Evolutionary conservation across 2,888 invertebrate genomes (phyloP), one percentile per base, ranked within the genome.

Genomic region (Eilema griseolum): DNA sequence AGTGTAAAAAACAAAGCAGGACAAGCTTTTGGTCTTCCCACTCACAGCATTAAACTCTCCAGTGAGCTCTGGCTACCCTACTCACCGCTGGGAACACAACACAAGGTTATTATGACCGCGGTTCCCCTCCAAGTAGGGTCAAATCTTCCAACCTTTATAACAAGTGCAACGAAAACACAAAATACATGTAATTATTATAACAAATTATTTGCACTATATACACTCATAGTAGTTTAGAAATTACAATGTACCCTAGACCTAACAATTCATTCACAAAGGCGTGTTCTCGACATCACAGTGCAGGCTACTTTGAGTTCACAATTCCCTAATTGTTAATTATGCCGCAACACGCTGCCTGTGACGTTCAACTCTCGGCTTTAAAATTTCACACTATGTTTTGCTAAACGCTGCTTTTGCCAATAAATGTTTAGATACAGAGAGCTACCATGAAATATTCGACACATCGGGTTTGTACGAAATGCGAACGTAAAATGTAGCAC

Each of bases 291-390:
- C 86, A 86, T n/a, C n/a, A 76, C 81, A 76, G 75, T 82, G 79
- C 77, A 76, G 72, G 74, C 75, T 73, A 82, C 83, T 86, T 83
- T 83, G 85, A 83, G 75, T 72, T 77, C 59, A 73, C 68, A 83
- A 86, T 87, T 83, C 86, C 85, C 83, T 85, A 86, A 88, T 87
- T 86, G 88, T 84, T 87, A 86, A 87, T 88, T 87, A 87, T 86
- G 77, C 77, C 76, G 69, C 70, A 57, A 79, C 78, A 77, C 77
- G 75, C 77, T 72, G 76, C 62, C 73, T 63, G 65, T 66, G 71
- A 73, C 72, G 68, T 67, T 71, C 61, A 68, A 67, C 65, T 63
- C 69, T 57, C 52, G 23, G 66, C 75, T 76, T 78, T 76, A 73
- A 75, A 78, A 66, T 79, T 77, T 72, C 74, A 74, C 69, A 64